phyloP scores from a whole-genome alignment of 2,888 invertebrate genomes.

The Liposcelis brunnea region DNA sequence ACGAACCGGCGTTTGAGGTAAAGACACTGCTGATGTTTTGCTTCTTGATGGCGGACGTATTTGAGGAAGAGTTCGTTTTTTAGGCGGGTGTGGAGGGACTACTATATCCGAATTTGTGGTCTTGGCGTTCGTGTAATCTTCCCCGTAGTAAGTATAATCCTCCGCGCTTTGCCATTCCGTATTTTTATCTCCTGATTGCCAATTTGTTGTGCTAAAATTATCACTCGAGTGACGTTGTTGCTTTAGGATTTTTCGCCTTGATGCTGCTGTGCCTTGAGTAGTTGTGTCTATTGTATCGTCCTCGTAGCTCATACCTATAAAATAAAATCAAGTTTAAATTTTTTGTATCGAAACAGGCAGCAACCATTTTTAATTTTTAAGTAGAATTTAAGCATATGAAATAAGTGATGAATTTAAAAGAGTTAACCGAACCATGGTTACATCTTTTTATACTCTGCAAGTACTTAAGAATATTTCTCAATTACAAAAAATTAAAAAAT shows the following conservation, averaged over 20 bases:
- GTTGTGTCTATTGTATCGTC: conserved; percentile 23
- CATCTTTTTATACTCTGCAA: too few species aligned
- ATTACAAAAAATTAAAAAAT: too few species aligned
- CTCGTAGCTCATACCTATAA: conserved; percentile 22
- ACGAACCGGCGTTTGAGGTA: conserved; percentile 36
- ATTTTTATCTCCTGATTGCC: conserved; percentile 2
- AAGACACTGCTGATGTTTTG: conserved; percentile 21
- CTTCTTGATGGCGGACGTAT: conserved; percentile 20
- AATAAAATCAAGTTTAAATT: too few species aligned
- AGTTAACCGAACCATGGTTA: too few species aligned
- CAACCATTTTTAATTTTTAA: too few species aligned
- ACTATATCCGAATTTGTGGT: too few species aligned
- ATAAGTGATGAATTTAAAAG: too few species aligned
- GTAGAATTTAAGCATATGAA: too few species aligned
- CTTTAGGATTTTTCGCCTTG: background rate
- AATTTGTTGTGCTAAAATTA: background rate
- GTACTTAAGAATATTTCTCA: too few species aligned
- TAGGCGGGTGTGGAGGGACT: conserved; percentile 25
- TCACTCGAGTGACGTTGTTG: conserved; percentile 1
- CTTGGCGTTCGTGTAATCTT: conserved; percentile 20
- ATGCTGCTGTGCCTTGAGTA: background rate
- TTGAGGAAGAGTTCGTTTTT: conserved; percentile 7
- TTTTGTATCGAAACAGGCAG: too few species aligned
- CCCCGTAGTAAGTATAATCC: conserved; percentile 21
- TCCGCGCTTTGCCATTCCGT: conserved; percentile 2